phyloP scores from a whole-genome alignment of 2,113 vertebrate genomes.

The Myiagra hebetior region DNA sequence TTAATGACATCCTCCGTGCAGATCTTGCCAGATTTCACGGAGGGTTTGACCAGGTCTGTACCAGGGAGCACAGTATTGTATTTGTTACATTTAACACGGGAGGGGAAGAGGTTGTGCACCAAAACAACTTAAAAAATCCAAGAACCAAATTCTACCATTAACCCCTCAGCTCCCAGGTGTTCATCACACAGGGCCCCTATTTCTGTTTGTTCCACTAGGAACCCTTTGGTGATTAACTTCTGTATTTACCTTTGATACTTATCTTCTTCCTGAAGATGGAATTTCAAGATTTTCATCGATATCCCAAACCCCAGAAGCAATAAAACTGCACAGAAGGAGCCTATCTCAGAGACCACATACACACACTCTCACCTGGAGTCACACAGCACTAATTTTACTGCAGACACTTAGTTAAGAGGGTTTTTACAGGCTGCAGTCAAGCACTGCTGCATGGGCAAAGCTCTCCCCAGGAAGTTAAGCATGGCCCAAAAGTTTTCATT shows the following conservation, averaged over 20 bases:
- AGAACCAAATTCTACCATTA: background rate
- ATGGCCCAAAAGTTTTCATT: slow-evolving; percentile 7
- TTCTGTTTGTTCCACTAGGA: background rate
- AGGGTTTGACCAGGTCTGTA: background rate
- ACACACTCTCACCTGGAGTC: background rate
- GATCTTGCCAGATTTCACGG: background rate
- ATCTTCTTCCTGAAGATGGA: background rate
- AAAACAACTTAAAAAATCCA: background rate
- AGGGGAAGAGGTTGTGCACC: accelerated
- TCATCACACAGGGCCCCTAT: background rate
- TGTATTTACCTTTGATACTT: background rate
- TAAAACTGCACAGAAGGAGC: background rate
- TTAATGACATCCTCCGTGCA: background rate
- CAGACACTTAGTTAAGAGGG: background rate
- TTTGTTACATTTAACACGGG: background rate
- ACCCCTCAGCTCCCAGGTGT: background rate
- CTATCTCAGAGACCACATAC: background rate
- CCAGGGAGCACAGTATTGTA: background rate
- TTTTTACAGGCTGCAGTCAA: background rate
- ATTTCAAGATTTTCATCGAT: background rate
- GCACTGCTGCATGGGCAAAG: background rate
- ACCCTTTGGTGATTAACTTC: background rate
- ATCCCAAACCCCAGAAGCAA: background rate
- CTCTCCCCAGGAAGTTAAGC: background rate
- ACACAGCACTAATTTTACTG: background rate